A percentile compares a stretch with the other conserved stretches of the same genome.
phyloP scores from a whole-genome alignment of 2,113 vertebrate species.

The Macrotis lagotis region DNA sequence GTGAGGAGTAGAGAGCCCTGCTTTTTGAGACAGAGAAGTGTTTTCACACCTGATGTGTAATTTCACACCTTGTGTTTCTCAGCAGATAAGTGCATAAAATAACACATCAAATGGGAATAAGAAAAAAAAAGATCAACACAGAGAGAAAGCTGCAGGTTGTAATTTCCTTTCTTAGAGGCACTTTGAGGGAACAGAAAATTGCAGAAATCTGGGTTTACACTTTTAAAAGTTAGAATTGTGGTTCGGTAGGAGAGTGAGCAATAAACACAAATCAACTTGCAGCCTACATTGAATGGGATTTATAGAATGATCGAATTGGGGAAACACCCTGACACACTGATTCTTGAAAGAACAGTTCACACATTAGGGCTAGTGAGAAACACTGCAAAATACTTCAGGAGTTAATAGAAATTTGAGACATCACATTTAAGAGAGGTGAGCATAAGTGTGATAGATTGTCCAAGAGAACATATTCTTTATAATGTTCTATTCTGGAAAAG shows the following conservation, averaged over 20 bases:
- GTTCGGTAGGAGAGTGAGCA: slow-evolving; percentile 72
- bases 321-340: slow-evolving; percentile 25
- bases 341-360: not conserved
- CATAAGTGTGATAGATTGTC: slow-evolving; percentile 41
- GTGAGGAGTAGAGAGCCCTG: slow-evolving; percentile 80
- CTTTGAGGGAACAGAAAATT: slow-evolving; percentile 75
- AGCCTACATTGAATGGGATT: slow-evolving; percentile 56
- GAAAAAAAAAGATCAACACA: slow-evolving; percentile 82
- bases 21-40: slow-evolving; percentile 83
- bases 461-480: slow-evolving; percentile 14
- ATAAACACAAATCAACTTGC: slow-evolving; percentile 54
- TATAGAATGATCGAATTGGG: slow-evolving; percentile 35
- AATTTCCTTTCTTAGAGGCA: slow-evolving; percentile 77
- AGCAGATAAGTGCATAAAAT: slow-evolving; percentile 85
- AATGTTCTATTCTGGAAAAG: slow-evolving; percentile 31
- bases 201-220: slow-evolving; percentile 64
- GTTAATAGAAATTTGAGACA: slow-evolving; percentile 25
- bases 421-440: slow-evolving; percentile 3
- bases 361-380: slow-evolving; percentile 7
- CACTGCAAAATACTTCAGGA: not conserved
- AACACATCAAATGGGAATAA: slow-evolving; percentile 83
- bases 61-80: slow-evolving; percentile 87
- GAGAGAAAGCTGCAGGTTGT: slow-evolving; percentile 78
- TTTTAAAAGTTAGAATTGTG: slow-evolving; percentile 71
- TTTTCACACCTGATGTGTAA: slow-evolving; percentile 87